Conservation (phyloP, 1,140 invertebrate genomes). For the Nomia melanderi region DNA sequence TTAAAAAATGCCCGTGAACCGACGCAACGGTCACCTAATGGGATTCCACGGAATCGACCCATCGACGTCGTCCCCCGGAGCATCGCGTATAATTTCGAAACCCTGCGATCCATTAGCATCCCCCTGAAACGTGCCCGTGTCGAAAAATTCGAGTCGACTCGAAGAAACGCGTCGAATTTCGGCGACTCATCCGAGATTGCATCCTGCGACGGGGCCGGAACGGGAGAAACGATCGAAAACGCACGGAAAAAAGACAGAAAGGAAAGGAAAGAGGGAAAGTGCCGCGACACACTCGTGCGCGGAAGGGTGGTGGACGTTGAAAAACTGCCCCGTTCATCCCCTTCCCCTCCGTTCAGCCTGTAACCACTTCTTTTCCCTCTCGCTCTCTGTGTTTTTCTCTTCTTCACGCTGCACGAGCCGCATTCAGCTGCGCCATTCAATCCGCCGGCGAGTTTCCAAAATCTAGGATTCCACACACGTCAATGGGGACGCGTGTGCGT, state of each 20-base stretch:
- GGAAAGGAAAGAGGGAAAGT: too few species aligned
- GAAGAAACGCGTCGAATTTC: slow-evolving; percentile 61
- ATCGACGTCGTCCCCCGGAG: too few species aligned
- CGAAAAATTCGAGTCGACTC: slow-evolving; percentile 14
- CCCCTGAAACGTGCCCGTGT: slow-evolving; percentile 27
- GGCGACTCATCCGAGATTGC: slow-evolving; percentile 74
- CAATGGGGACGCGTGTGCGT: slow-evolving; percentile 45
- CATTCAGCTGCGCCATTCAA: slow-evolving; percentile 76
- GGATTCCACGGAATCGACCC: too few species aligned
- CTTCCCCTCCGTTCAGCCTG: neutral
- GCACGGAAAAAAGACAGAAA: too few species aligned
- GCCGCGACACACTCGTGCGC: too few species aligned
- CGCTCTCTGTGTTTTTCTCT: slow-evolving; percentile 11
- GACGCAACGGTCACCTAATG: too few species aligned
- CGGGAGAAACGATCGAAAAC: too few species aligned
- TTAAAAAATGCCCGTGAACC: too few species aligned
- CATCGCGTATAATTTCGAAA: too few species aligned
- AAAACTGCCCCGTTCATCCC: slow-evolving; percentile 58
- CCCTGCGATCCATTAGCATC: slow-evolving; percentile 37
- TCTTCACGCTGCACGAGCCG: slow-evolving; percentile 58
- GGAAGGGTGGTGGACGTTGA: neutral
- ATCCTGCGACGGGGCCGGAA: slow-evolving; percentile 51
- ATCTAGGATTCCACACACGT: slow-evolving; percentile 73
- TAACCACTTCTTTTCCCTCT: neutral
- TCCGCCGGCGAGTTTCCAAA: slow-evolving; percentile 72